Conservation (phyloP, 2,888 invertebrate genomes). For the Drosophila buzzatii region DNA sequence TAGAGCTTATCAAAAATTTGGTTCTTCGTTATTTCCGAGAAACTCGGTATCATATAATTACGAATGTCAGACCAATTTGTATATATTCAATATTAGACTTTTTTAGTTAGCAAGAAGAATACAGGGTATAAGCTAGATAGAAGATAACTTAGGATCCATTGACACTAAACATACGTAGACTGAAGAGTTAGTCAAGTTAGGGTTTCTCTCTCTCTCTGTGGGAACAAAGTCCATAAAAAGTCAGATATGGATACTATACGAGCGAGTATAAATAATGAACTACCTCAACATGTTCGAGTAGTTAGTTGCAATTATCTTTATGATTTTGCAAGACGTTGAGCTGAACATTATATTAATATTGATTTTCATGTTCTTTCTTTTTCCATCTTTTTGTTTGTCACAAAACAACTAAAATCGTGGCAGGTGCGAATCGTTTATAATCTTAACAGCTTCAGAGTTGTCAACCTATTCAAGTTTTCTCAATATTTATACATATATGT, state of each 20-base stretch:
- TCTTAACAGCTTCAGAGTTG: conserved; percentile 23
- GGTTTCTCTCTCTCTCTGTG: neutral
- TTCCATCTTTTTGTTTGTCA: neutral
- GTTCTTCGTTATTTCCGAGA: neutral
- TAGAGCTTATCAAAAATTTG: neutral
- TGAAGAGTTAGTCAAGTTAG: neutral
- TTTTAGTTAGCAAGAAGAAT: neutral
- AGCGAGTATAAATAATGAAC: conserved; percentile 26
- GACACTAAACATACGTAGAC: neutral
- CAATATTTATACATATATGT: too few relatives aligned
- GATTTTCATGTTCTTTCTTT: neutral
- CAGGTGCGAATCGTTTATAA: conserved; percentile 33
- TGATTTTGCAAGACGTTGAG: conserved; percentile 52
- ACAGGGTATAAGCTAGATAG: neutral
- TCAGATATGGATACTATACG: conserved; percentile 6
- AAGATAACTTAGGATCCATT: neutral
- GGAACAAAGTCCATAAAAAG: conserved; percentile 18
- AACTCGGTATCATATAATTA: neutral
- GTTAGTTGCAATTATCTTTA: conserved; percentile 53
- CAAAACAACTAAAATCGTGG: conserved; percentile 39
- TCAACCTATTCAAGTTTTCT: conserved; percentile 25
- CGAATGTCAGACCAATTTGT: neutral
- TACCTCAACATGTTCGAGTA: conserved; percentile 55
- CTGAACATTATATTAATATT: conserved; percentile 18
- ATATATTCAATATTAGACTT: neutral